Base-by-base conservation (phyloP, 2,888 invertebrate genomes). In the Drosophila kanekoi region DNA sequence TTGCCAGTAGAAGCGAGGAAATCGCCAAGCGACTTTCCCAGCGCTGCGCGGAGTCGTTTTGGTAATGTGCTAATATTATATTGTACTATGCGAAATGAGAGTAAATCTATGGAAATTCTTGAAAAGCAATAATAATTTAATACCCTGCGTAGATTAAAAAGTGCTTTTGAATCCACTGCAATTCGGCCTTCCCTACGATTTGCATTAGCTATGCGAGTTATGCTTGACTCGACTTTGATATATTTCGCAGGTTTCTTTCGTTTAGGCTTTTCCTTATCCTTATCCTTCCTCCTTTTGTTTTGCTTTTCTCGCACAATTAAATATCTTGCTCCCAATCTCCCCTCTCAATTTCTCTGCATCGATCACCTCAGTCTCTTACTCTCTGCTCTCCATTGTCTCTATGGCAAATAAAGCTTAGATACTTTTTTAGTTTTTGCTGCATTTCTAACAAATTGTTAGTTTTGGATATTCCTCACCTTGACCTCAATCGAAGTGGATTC, bases 31-130 rank as follows among this genome's bases (percentile, higher is more conserved):
- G 9, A 35, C 33, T 52, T 35, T 23, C 18, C n/a, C 38, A 37
- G 13, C 16, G 10, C 11, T 2, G 33, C 14, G 18, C 38, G 13
- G 40, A 57, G n/a, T 63, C 47, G 43, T 56, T 71, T 37, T 8
- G 4, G 33, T 72, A 76, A 75, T 72, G 60, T 47, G 72, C 20
- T 33, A 51, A 57, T 45, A 62, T 76, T 67, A 76, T 45, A 62
- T 60, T 60, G 67, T 48, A 62, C 47, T 10, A 62, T 23, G 33
- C 41, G 48, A 53, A 60, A 63, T 43, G 23, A 13, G 53, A 43
- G 48, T 16, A 72, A 11, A 20, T 45, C 28, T 18, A 43, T 8
- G 4, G 44, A 66, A 47, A 38, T 53, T 44, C 9, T 44, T 44
- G 9, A 18, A 41, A 32, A 41, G 18, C 5, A 48, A 11, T 13